Evolutionary conservation across 2,888 invertebrate species (phyloP).

Genomic region (Andricus quercusramuli): DNA sequence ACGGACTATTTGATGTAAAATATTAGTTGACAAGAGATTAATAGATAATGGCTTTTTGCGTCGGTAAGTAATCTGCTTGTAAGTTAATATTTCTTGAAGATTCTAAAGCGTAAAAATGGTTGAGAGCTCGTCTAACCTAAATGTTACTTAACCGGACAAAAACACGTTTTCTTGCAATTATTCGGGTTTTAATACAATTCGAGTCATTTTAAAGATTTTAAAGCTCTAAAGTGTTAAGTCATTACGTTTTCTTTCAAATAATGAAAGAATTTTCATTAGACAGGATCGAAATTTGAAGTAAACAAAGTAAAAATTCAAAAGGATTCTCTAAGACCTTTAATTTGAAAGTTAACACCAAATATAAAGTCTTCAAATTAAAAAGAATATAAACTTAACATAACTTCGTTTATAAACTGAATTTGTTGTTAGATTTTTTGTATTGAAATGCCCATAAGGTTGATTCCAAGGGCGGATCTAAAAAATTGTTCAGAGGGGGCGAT

Average conservation of each 20-base stretch:
- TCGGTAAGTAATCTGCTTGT: neutral
- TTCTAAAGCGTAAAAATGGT: neutral
- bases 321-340: too few species aligned
- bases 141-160: neutral
- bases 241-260: neutral
- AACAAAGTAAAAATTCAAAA: too few species aligned
- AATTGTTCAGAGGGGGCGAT: too few species aligned
- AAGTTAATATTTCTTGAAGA: neutral
- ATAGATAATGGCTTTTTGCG: conserved; percentile 30
- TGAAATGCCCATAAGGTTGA: neutral
- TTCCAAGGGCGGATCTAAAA: neutral
- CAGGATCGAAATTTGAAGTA: too few species aligned
- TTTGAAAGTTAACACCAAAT: too few species aligned
- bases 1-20: neutral
- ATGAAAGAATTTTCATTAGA: neutral
- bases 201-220: neutral
- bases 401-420: neutral
- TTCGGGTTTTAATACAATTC: neutral
- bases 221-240: neutral
- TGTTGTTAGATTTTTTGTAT: neutral
- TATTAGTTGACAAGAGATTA: neutral
- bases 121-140: conserved; percentile 1
- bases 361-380: too few species aligned
- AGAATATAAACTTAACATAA: neutral
- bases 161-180: neutral